Evolutionary conservation across 2,797 vertebrate genomes (phyloP).

Genomic region (Coregonus ussuriensis): DNA sequence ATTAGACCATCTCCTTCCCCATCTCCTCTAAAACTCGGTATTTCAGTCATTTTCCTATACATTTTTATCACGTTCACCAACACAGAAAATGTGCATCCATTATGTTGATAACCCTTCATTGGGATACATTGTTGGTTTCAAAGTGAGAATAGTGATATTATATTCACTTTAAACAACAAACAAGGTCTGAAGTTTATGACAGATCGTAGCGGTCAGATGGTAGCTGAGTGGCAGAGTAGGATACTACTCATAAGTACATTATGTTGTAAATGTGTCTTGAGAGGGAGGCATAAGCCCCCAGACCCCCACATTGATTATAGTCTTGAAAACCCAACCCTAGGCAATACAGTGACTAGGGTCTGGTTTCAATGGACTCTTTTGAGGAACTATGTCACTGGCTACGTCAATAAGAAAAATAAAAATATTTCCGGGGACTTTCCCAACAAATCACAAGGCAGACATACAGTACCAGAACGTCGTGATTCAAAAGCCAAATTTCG

Average conservation of each 20-base stretch:
- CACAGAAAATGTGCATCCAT: too few species aligned
- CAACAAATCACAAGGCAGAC: too few species aligned
- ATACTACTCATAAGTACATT: neutral
- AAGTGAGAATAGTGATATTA: neutral
- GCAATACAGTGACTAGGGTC: neutral
- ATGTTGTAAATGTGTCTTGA: neutral
- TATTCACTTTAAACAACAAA: neutral
- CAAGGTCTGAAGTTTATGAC: neutral
- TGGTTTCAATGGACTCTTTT: neutral
- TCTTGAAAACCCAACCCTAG: too few species aligned
- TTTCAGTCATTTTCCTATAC: neutral
- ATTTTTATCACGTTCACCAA: neutral
- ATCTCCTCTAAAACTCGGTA: neutral
- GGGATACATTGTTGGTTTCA: neutral
- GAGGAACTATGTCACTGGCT: too few species aligned
- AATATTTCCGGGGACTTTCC: too few species aligned
- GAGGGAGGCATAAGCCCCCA: neutral
- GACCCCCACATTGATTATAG: neutral
- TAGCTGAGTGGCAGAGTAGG: neutral
- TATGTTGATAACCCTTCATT: neutral
- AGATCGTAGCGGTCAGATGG: neutral
- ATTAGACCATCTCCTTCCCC: neutral
- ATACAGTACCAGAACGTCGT: too few species aligned
- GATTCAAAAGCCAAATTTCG: too few species aligned
- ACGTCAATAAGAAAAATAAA: too few species aligned